A percentile compares a stretch with the other conserved stretches of the same genome.
These are phyloP conservation scores for Phrixothrix hirtus DNA, from an alignment of 2,888 invertebrate species.

Conservation along the genomic window DNA sequence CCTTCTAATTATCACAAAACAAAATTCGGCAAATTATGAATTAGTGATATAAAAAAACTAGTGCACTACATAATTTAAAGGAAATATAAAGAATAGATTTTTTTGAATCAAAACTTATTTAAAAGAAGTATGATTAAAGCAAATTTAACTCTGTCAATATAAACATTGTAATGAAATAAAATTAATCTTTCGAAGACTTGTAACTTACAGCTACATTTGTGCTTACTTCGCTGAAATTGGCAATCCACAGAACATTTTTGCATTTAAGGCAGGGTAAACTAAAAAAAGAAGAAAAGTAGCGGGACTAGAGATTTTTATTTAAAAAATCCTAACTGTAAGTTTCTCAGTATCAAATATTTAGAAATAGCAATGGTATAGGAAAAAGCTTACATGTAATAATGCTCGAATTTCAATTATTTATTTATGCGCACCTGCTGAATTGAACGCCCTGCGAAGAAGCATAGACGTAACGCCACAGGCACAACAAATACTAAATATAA, in stretches of 20 bases:
- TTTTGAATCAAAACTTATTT: too few species aligned
- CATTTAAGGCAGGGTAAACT: slow-evolving; percentile 21
- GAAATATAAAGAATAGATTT: too few species aligned
- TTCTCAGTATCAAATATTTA: slow-evolving; percentile 63
- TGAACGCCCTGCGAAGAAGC: slow-evolving; percentile 15
- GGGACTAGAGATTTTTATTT: slow-evolving; percentile 69
- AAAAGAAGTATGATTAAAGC: neutral
- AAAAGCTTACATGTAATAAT: slow-evolving; percentile 67
- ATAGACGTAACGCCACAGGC: slow-evolving; percentile 12
- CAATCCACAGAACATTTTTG: slow-evolving; percentile 23
- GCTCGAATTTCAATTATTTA: slow-evolving; percentile 41
- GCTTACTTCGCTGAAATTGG: slow-evolving; percentile 37
- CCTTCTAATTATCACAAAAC: slow-evolving; percentile 45
- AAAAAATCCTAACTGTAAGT: slow-evolving; percentile 60
- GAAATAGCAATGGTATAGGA: slow-evolving; percentile 53
- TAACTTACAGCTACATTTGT: slow-evolving; percentile 42
- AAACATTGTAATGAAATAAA: slow-evolving; percentile 36
- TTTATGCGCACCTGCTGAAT: slow-evolving; percentile 11
- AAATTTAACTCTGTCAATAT: slow-evolving; percentile 17
- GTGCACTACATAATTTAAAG: slow-evolving; percentile 43
- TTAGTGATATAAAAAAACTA: slow-evolving; percentile 41
- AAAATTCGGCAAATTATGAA: slow-evolving; percentile 24
- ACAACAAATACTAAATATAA: slow-evolving; percentile 39
- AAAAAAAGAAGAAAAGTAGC: slow-evolving; percentile 56
- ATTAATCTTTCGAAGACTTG: slow-evolving; percentile 40